Conservation (phyloP, 2,888 invertebrate species). For the Mythimna albipuncta region DNA sequence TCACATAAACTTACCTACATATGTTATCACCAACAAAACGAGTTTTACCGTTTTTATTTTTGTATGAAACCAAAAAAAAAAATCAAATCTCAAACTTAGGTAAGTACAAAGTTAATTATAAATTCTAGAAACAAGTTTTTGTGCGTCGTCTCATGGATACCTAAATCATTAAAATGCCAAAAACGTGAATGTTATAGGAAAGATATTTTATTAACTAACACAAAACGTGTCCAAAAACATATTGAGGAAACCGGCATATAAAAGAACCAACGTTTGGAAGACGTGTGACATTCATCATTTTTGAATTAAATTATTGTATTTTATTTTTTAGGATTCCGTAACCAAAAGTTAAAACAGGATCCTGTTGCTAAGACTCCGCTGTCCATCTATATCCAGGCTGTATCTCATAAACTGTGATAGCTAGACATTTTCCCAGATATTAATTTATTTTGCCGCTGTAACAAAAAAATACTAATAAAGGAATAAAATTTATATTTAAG, state of each 20-base stretch:
- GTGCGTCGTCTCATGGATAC: background rate
- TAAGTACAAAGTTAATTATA: background rate
- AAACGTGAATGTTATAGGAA: background rate
- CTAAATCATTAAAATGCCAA: background rate
- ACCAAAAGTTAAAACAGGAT: no score
- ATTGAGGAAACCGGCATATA: background rate
- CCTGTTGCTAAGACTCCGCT: no score
- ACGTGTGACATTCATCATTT: background rate
- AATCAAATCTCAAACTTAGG: background rate
- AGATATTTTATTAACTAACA: background rate
- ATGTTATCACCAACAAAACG: background rate
- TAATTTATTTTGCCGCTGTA: no score
- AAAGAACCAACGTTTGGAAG: background rate
- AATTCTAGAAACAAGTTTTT: conserved; percentile 5
- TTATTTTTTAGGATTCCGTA: no score
- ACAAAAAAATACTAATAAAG: no score
- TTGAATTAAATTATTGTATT: no score
- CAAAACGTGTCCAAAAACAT: background rate
- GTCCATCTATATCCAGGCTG: no score
- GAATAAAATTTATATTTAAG: no score
- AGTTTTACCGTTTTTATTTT: background rate
- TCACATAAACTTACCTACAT: no score
- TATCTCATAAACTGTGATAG: no score
- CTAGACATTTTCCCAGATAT: no score
- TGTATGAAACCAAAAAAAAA: background rate